Conservation (phyloP, 2,113 vertebrate species). For the Amblyornis subalaris region DNA sequence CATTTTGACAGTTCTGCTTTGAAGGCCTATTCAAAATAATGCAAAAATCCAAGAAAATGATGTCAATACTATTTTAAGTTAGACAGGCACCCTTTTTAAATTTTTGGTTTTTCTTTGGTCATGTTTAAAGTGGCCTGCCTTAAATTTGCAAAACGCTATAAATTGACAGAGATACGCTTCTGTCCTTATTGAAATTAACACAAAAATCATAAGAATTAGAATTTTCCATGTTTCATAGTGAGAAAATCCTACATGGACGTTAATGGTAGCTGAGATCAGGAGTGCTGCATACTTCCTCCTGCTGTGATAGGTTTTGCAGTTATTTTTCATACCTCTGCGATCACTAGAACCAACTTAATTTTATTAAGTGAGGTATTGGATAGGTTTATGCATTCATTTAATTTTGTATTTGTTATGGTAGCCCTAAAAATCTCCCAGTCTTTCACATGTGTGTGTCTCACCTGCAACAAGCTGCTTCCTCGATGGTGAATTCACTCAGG, state of each 20-base stretch:
- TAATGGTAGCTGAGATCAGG: not conserved
- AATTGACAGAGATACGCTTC: not conserved
- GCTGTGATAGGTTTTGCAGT: not conserved
- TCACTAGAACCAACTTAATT: not conserved
- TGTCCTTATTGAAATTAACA: not conserved
- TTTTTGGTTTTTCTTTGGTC: not conserved
- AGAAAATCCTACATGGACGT: not conserved
- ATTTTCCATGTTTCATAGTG: not conserved
- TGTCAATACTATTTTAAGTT: not conserved
- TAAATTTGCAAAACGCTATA: not conserved
- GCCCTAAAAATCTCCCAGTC: not conserved
- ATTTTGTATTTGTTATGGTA: not conserved
- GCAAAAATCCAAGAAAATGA: not conserved
- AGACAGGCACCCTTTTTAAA: not conserved
- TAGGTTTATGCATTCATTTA: not conserved
- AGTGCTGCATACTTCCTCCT: not conserved
- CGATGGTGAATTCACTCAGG: not conserved
- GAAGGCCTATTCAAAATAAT: not conserved
- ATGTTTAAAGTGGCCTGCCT: not conserved
- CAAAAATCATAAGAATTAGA: not conserved
- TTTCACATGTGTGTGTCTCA: not conserved
- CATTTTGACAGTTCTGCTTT: not conserved
- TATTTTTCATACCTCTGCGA: not conserved
- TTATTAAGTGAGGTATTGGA: not conserved
- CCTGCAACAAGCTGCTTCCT: not conserved